Evolutionary conservation across 2,888 invertebrate genomes (phyloP).

Genomic region (Pyrochroa serraticornis): DNA sequence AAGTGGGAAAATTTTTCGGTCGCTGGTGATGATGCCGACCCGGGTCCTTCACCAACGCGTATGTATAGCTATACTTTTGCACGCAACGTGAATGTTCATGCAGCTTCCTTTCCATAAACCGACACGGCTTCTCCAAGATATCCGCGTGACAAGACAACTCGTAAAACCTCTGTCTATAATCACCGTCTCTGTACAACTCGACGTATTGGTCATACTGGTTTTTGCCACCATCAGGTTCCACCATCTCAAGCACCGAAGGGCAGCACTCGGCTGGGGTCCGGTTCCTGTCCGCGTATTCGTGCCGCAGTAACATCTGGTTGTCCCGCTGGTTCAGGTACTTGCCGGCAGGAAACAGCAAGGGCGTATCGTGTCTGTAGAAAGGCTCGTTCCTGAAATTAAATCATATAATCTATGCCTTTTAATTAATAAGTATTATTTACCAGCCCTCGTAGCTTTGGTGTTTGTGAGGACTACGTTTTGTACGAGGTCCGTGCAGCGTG

Average conservation of each 20-base stretch:
- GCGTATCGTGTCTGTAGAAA: slow-evolving; percentile 46
- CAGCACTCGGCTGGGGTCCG: slow-evolving; percentile 75
- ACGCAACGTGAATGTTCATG: slow-evolving; percentile 77
- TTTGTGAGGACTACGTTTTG: slow-evolving; percentile 44
- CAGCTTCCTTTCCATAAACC: slow-evolving; percentile 71
- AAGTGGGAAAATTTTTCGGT: slow-evolving; percentile 55
- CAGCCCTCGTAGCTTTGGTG: slow-evolving; percentile 34
- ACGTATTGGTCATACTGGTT: slow-evolving; percentile 75
- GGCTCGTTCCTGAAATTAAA: slow-evolving; percentile 43
- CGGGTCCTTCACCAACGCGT: slow-evolving; percentile 77
- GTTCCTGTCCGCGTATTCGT: slow-evolving; percentile 46
- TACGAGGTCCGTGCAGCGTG: slow-evolving; percentile 43
- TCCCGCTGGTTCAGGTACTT: slow-evolving; percentile 66
- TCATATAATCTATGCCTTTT: neutral
- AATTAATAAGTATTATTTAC: slow-evolving; percentile 19
- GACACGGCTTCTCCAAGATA: slow-evolving; percentile 75
- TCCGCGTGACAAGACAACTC: slow-evolving; percentile 78
- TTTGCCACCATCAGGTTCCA: slow-evolving; percentile 77
- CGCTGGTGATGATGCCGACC: slow-evolving; percentile 53
- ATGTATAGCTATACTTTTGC: slow-evolving; percentile 82
- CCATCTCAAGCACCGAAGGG: slow-evolving; percentile 78
- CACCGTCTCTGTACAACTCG: slow-evolving; percentile 75
- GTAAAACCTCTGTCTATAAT: slow-evolving; percentile 74
- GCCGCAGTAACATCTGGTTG: slow-evolving; percentile 66
- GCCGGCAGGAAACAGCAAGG: slow-evolving; percentile 44